Evolutionary conservation across 2,888 invertebrate genomes (phyloP).

Genomic region (Ormyrus nitidulus): DNA sequence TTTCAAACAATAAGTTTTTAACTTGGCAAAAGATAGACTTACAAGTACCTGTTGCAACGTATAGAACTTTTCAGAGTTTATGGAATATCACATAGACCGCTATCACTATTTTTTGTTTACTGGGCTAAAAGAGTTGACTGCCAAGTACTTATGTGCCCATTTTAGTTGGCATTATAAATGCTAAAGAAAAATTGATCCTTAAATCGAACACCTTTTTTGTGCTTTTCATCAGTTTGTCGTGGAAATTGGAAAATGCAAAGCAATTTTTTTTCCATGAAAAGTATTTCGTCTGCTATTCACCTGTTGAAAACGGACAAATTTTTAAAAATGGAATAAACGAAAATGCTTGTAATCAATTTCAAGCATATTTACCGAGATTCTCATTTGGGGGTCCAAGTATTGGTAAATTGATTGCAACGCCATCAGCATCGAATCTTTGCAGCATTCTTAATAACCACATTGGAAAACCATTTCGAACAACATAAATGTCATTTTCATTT

Average conservation of each 20-base stretch:
- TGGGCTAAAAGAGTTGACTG: conserved; percentile 32
- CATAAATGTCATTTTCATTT: conserved; percentile 71
- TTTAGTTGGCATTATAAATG: conserved; percentile 3
- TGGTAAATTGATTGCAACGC: conserved; percentile 47
- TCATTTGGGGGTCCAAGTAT: conserved; percentile 34
- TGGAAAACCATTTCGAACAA: conserved; percentile 67
- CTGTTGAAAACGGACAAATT: conserved; percentile 10
- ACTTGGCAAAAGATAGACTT: conserved; percentile 4
- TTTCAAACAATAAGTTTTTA: background rate
- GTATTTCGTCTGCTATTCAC: conserved; percentile 21
- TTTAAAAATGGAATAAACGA: background rate
- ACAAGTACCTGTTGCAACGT: conserved; percentile 1
- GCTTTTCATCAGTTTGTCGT: background rate
- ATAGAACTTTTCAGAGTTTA: conserved; percentile 21
- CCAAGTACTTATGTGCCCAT: conserved; percentile 9
- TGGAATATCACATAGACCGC: conserved; percentile 39
- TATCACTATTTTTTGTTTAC: conserved; percentile 21
- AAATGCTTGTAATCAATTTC: no score
- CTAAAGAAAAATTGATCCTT: conserved; percentile 3
- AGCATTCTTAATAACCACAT: conserved; percentile 67
- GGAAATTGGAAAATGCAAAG: conserved; percentile 24
- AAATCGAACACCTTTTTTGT: conserved; percentile 19
- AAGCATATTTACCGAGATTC: conserved; percentile 32
- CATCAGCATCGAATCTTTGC: conserved; percentile 60
- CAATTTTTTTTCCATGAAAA: conserved; percentile 6